Evolutionary conservation across 1,140 invertebrate species (phyloP).

Genomic region (Drosophila orena): DNA sequence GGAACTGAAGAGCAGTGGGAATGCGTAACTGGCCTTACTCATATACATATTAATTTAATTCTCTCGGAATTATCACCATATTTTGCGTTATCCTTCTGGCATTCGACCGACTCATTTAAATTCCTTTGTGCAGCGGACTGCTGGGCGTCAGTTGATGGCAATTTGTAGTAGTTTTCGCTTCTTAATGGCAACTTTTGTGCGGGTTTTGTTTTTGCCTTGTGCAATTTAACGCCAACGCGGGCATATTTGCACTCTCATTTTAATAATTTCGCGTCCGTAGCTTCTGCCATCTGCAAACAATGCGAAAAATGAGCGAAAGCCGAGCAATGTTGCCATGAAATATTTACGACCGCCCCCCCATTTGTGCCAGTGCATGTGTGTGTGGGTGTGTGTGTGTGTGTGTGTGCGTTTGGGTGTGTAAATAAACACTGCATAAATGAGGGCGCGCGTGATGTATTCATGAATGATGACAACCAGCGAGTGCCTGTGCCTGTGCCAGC

Average conservation of each 20-base stretch:
- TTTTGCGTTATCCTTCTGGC: conserved; percentile 31
- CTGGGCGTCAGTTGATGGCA: conserved; percentile 35
- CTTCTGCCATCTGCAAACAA: conserved; percentile 32
- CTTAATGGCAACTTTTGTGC: conserved; percentile 8
- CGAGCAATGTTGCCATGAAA: conserved; percentile 43
- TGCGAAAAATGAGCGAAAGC: conserved; percentile 26
- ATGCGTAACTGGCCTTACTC: not conserved
- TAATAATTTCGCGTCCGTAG: conserved; percentile 38
- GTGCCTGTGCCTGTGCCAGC: conserved; percentile 4
- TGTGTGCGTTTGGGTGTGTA: conserved; percentile 13
- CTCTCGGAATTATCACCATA: conserved; percentile 1
- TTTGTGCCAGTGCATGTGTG: conserved; percentile 19
- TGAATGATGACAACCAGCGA: conserved; percentile 43
- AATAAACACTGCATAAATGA: conserved; percentile 64
- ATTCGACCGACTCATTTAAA: conserved; percentile 26
- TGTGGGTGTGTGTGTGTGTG: conserved; percentile 1
- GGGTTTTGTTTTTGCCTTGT: conserved; percentile 22
- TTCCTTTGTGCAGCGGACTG: conserved; percentile 23
- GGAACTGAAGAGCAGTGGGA: not conserved
- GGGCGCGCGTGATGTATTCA: conserved; percentile 54
- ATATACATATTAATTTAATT: not conserved
- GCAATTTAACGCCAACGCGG: conserved; percentile 48
- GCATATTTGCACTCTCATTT: conserved; percentile 52
- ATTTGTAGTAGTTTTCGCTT: conserved; percentile 39
- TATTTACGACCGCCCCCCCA: conserved; percentile 40